Base-by-base conservation (phyloP, 2,797 vertebrate species). In the Lepus townsendii region DNA sequence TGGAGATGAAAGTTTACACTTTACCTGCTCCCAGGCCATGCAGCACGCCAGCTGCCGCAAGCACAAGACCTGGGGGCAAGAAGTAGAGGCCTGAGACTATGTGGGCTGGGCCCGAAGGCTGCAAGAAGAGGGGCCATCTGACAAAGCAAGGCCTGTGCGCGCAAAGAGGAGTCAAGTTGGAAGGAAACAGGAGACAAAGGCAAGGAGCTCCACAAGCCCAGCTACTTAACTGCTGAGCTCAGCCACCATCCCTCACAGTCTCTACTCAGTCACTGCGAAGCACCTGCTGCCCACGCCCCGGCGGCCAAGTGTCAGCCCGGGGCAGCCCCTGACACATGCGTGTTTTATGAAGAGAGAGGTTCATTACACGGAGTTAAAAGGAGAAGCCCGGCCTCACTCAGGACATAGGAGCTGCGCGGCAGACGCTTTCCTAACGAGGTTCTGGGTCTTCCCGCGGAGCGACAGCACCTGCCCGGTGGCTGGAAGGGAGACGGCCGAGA, bases 31-130 rank as follows among this genome's bases (percentile, higher is more conserved):
- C 65, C 27, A 13, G 80, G 69, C 66, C 63, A 60, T 6, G 66
- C 47, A 19, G 4, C 0, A 1, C 19, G 69, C 50, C 19, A 10
- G n/a, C 26, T 17, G 22, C 60, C 50, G 1, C 0, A 2, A 0
- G 19, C 1, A 13, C 19, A 35, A 62, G 42, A 3, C 2, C 14
- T 2, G 7, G n/a, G 52, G 60, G 22, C 7, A 12, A 77, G 35
- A 42, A 65, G 4, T 0, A 26, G 7, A 32, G 63, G 4, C 26
- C 47, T 27, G 17, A 2, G 22, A n/a, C 22, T 11, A 3, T 50
- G 62, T 50, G 1, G 3, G 32, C 35, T 26, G 30, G 24, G 42
- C 57, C 13, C 26, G 7, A 77, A 57, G 63, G 60, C 47, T 52
- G 1, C 2, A 24, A 32, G 72, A 69, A 5, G 27, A 26, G 1